phyloP scores from a whole-genome alignment of 1,140 invertebrate genomes.

The Drosophila pachea region DNA sequence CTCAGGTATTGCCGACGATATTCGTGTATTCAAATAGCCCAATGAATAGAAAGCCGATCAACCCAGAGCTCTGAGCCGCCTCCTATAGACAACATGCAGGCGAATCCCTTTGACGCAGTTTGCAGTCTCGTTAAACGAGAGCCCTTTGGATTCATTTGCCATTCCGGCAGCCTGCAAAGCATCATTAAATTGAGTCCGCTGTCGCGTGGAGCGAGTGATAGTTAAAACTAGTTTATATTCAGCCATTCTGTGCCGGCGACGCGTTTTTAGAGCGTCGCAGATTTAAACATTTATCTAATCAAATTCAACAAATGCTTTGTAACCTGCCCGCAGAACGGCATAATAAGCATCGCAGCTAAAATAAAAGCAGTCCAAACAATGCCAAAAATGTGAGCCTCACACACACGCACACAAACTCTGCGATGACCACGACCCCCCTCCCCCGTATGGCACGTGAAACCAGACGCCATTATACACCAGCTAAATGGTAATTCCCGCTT shows the following conservation, averaged over 20 bases:
- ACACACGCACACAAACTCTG: neutral
- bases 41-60: no score
- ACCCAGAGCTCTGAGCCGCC: no score
- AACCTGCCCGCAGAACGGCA: slow-evolving; percentile 30
- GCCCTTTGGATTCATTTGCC: no score
- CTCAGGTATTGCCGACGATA: no score
- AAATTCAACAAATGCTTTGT: slow-evolving; percentile 28
- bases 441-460: slow-evolving; percentile 10
- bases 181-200: no score
- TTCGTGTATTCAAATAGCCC: no score
- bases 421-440: neutral
- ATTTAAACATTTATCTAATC: slow-evolving; percentile 24
- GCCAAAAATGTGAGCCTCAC: slow-evolving; percentile 20
- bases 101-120: no score
- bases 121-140: no score
- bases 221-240: neutral
- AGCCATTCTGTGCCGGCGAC: neutral
- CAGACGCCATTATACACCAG: slow-evolving; percentile 55
- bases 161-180: no score
- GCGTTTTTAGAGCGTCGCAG: neutral
- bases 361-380: slow-evolving; percentile 19
- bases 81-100: no score
- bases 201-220: no score
- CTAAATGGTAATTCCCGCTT: slow-evolving; percentile 72
- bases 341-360: slow-evolving; percentile 21